Percentiles rank a stretch among this genome's conserved stretches.
phyloP scores from a whole-genome alignment of 23 tunicate species.

The Pegea sp. region DNA sequence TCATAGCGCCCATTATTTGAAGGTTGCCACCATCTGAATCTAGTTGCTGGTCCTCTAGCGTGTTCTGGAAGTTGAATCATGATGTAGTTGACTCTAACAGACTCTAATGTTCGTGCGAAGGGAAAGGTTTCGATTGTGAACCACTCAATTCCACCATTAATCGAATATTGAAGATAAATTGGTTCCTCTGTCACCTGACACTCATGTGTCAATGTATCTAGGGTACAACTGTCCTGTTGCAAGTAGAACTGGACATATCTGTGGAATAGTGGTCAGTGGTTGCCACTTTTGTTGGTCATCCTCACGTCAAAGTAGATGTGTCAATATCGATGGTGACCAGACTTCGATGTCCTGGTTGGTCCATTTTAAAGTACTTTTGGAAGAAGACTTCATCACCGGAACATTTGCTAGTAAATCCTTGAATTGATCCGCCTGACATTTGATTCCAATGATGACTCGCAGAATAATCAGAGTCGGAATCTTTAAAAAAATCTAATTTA shows the following conservation, averaged over 20 bases:
- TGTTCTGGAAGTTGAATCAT: constrained; percentile 58
- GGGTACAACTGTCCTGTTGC: too few relatives aligned
- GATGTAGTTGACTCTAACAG: too few relatives aligned
- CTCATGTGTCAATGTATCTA: too few relatives aligned
- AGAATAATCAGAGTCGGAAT: background rate
- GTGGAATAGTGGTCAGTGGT: background rate
- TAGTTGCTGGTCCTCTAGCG: constrained; percentile 36
- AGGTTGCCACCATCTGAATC: constrained; percentile 87
- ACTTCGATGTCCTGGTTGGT: constrained; percentile 19
- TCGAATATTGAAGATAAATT: constrained; percentile 28
- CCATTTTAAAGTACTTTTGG: constrained; percentile 20
- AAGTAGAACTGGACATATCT: constrained; percentile 44
- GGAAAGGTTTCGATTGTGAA: constrained; percentile 7
- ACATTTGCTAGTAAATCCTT: constrained; percentile 5
- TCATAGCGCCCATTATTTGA: constrained; percentile 2
- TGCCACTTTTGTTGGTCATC: background rate
- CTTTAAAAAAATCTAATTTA: too few relatives aligned
- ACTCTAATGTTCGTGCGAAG: background rate
- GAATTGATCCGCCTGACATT: constrained; percentile 22
- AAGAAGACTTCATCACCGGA: constrained; percentile 4
- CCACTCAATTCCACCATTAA: constrained; percentile 56
- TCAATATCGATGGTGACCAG: constrained; percentile 38
- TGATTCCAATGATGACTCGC: constrained; percentile 9
- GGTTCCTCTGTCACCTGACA: constrained; percentile 2
- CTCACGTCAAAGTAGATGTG: constrained; percentile 27